A percentile compares a stretch with the other conserved stretches of the same genome.
Conservation (phyloP, 2,113 vertebrate genomes). For the Callipepla squamata region DNA sequence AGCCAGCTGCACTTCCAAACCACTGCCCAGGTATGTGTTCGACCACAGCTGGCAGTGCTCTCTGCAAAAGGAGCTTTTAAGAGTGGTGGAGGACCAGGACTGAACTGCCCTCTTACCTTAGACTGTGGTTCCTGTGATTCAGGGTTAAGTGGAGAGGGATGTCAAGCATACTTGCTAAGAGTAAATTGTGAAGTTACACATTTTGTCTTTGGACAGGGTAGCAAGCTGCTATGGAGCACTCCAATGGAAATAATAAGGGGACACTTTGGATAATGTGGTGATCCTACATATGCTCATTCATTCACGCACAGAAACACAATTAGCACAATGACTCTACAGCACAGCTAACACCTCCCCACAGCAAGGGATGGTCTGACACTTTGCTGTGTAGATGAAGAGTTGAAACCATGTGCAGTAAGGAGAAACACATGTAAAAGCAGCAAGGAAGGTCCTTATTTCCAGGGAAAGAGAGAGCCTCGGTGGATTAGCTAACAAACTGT, state of each 20-base stretch:
- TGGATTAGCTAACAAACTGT: neutral
- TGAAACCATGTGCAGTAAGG: neutral
- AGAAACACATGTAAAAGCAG: neutral
- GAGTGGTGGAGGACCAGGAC: neutral
- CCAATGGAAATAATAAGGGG: neutral
- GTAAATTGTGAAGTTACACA: conserved; percentile 9
- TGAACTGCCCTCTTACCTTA: conserved; percentile 64
- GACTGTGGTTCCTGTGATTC: conserved; percentile 42
- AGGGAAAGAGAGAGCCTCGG: neutral
- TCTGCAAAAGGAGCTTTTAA: conserved; percentile 48
- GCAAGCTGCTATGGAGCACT: neutral
- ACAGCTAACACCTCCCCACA: neutral
- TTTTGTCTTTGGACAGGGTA: neutral
- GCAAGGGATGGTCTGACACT: neutral
- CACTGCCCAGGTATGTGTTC: neutral
- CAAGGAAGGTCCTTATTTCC: neutral
- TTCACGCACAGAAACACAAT: conserved; percentile 1
- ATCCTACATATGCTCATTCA: conserved; percentile 1
- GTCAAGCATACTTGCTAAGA: neutral
- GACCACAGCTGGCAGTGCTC: conserved; percentile 55
- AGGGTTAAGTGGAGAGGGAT: conserved; percentile 49
- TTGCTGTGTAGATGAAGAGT: neutral
- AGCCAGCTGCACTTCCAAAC: conserved; percentile 49
- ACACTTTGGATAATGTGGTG: neutral
- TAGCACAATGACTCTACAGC: neutral